phyloP scores from a whole-genome alignment of 2,888 invertebrate genomes.

The Acleris cristana region DNA sequence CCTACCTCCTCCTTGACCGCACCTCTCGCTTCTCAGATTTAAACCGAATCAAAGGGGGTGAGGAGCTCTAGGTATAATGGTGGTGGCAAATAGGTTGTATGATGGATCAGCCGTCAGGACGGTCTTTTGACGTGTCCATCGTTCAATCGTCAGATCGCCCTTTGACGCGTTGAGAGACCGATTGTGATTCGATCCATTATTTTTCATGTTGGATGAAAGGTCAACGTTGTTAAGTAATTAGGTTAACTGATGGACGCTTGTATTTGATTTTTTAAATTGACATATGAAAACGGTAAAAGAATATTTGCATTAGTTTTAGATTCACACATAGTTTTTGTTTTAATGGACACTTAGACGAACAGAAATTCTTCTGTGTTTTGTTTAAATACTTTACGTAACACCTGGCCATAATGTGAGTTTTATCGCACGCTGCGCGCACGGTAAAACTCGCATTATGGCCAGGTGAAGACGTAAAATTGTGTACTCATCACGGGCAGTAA shows the following conservation, averaged over 20 bases:
- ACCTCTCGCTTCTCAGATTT: constrained; percentile 8
- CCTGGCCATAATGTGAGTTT: no score
- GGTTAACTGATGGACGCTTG: background rate
- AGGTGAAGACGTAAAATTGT: no score
- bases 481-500: no score
- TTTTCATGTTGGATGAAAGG: constrained; percentile 51
- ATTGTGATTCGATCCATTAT: constrained; percentile 73
- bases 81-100: constrained; percentile 59
- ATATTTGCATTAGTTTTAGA: no score
- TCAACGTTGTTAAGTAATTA: constrained; percentile 12
- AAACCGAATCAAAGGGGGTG: constrained; percentile 29
- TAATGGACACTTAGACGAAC: no score
- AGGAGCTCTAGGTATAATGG: constrained; percentile 53
- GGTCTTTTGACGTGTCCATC: constrained; percentile 77
- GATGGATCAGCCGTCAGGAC: constrained; percentile 74
- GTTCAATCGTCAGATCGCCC: constrained; percentile 76
- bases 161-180: constrained; percentile 65
- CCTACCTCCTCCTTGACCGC: constrained; percentile 40
- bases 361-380: no score
- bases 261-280: background rate
- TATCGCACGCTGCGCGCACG: no score
- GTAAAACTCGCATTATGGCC: no score
- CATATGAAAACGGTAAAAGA: no score
- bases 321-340: no score
- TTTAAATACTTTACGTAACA: no score